Base-by-base conservation (phyloP, 2,113 vertebrate species). In the Pteruthius melanotis region DNA sequence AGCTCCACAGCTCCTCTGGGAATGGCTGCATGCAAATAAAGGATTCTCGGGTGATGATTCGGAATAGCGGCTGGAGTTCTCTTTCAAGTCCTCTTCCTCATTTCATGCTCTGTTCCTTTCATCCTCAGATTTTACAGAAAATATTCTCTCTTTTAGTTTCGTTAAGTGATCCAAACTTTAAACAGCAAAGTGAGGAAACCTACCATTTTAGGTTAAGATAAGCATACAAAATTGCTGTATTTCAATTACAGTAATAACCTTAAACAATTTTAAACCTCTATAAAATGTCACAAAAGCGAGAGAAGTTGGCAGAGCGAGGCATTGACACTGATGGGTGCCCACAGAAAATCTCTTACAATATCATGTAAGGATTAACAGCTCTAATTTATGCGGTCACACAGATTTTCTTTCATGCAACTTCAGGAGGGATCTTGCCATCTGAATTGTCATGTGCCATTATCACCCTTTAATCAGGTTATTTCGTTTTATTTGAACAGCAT, bases 401-500 rank as follows among this genome's bases (percentile, higher is more conserved):
- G 86, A 94, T 96, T 96, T 96, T n/a, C 94, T 89, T 91, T 75
- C 89, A 79, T 13, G 95, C 81, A 26, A 22, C 93, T 95, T 96
- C 88, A 92, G 94, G 92, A 96, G 18, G 86, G 88, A 94, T 83
- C 88, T 93, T 84, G 93, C 90, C 72, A 86, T 96, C 95, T 83
- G 95, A 96, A 94, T 96, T 93, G 95, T 95, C 93, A 80, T 91
- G 75, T 95, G 93, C 93, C 83, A 89, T 92, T 94, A 92, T 94
- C 89, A 65, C 70, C 86, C 87, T 68, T 71, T 96, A 95, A 96
- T 93, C 94, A 90, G 85, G 83, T 87, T 95, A 82, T 94, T 95
- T 75, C 15, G 0, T 98, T 93, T 95, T 83, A 90, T 90, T 75
- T 71, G 70, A 45, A 82, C 97, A 99, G 99, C 94, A 99, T 99